Evolutionary conservation across 2,797 vertebrate species (phyloP).

Genomic region (Antennarius maculatus): DNA sequence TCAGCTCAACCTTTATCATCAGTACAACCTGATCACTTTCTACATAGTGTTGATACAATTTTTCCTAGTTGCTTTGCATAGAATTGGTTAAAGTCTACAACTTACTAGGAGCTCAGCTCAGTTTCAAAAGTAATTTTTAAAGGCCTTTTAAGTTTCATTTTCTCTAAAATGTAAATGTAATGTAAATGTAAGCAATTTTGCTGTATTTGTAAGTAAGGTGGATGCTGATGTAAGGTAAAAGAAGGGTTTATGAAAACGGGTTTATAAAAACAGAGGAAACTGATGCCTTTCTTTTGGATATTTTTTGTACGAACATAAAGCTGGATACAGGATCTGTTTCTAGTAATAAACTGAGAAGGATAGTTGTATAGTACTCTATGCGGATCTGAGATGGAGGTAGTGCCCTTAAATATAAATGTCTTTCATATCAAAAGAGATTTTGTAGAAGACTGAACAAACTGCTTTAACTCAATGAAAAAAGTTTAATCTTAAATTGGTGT

Average conservation of each 20-base stretch:
- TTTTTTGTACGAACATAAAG: constrained; percentile 22
- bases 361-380: constrained; percentile 6
- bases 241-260: constrained; percentile 16
- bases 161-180: too few species aligned
- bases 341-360: background rate
- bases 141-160: constrained; percentile 4
- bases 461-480: too few species aligned
- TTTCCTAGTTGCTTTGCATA: background rate
- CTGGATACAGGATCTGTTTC: constrained; percentile 22
- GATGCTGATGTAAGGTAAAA: constrained; percentile 34
- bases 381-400: constrained; percentile 1
- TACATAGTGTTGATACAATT: background rate
- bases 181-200: too few species aligned
- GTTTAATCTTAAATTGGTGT: too few species aligned
- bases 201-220: background rate
- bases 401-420: too few species aligned
- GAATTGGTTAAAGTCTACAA: constrained; percentile 6
- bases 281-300: constrained; percentile 22
- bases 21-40: background rate
- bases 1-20: too few species aligned
- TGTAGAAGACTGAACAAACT: background rate
- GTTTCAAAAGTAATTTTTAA: constrained; percentile 11
- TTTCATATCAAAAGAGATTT: constrained; percentile 20
- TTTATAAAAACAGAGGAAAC: constrained; percentile 38
- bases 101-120: background rate